These are phyloP conservation scores for Polia nebulosa DNA, from an alignment of 2,888 invertebrate genomes.

Conservation along the genomic window DNA sequence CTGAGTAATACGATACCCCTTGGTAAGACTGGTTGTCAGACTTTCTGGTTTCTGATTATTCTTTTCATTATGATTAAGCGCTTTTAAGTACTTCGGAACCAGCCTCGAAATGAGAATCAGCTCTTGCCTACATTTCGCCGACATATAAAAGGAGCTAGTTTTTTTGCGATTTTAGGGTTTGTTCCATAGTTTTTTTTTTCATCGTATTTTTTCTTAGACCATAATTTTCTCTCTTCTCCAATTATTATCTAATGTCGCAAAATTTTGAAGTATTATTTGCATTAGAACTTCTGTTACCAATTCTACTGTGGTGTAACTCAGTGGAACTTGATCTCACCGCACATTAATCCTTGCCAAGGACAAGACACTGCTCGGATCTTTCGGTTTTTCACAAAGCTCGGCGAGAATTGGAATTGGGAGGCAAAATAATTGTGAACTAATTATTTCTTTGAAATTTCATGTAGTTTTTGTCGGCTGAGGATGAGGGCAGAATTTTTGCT, in stretches of 20 bases:
- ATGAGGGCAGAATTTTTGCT: not conserved
- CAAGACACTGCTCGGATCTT: constrained; percentile 57
- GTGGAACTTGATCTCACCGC: constrained; percentile 59
- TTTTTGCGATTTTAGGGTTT: too few relatives aligned
- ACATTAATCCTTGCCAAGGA: constrained; percentile 63
- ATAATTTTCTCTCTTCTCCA: not conserved
- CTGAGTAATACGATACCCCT: too few relatives aligned
- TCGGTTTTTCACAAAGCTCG: constrained; percentile 57
- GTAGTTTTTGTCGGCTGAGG: not conserved
- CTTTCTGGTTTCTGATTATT: too few relatives aligned
- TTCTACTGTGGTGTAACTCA: constrained; percentile 3
- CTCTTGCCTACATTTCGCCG: too few relatives aligned
- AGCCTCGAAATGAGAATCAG: too few relatives aligned
- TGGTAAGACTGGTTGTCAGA: too few relatives aligned
- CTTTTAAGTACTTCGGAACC: too few relatives aligned
- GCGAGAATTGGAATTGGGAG: constrained; percentile 18
- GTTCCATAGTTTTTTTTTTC: too few relatives aligned
- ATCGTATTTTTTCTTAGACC: too few relatives aligned
- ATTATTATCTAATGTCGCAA: too few relatives aligned
- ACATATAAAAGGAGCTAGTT: too few relatives aligned
- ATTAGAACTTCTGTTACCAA: not conserved
- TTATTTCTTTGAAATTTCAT: constrained; percentile 2
- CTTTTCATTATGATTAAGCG: too few relatives aligned
- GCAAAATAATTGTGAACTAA: constrained; percentile 31
- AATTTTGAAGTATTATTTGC: not conserved